These are phyloP conservation scores for Ichneumon xanthorius DNA, from an alignment of 2,888 invertebrate genomes.

Conservation along the genomic window DNA sequence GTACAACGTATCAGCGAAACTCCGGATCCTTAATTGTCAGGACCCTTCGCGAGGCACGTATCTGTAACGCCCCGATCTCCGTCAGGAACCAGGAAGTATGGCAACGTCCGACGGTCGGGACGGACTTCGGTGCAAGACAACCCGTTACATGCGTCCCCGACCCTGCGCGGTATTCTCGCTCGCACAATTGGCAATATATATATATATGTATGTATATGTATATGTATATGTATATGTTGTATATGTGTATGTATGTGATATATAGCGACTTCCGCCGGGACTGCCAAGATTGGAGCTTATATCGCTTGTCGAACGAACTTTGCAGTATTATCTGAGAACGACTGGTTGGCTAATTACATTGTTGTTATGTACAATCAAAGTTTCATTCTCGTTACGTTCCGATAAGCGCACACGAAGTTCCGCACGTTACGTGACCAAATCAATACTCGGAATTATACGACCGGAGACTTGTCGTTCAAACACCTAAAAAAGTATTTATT, in stretches of 20 bases:
- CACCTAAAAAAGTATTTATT: too few species aligned
- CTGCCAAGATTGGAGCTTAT: constrained; percentile 34
- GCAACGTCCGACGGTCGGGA: constrained; percentile 42
- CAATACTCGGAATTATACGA: not conserved
- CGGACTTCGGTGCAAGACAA: constrained; percentile 42
- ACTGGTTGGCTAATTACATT: constrained; percentile 9
- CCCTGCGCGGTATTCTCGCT: constrained; percentile 19
- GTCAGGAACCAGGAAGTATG: constrained; percentile 41
- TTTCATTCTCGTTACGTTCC: not conserved
- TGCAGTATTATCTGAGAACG: constrained; percentile 23
- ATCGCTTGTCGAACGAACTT: constrained; percentile 37
- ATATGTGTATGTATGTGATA: too few species aligned
- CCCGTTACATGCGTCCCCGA: constrained; percentile 5
- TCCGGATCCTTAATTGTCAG: constrained; percentile 57
- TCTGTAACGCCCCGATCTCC: constrained; percentile 23
- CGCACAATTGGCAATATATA: constrained; percentile 24
- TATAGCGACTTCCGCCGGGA: not conserved
- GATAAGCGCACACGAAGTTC: constrained; percentile 6
- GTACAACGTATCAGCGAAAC: constrained; percentile 51
- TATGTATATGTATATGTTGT: too few species aligned
- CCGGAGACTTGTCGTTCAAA: not conserved
- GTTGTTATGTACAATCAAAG: not conserved
- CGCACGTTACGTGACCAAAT: not conserved
- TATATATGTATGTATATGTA: too few species aligned
- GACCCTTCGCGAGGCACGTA: constrained; percentile 49